Conservation (phyloP, 2,113 vertebrate genomes). For the Laterallus jamaicensis region DNA sequence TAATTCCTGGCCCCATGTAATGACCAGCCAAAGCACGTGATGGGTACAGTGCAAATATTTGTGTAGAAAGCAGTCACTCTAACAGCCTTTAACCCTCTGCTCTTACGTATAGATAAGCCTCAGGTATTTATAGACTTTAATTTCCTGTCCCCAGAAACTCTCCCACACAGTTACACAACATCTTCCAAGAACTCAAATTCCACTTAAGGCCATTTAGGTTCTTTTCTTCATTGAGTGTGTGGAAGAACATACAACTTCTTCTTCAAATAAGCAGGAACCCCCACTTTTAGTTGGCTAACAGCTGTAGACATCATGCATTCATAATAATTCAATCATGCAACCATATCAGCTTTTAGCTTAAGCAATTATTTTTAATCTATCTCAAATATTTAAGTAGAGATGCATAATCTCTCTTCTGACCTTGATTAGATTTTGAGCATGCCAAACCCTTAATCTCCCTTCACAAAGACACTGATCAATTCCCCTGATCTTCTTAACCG, state of each 20-base stretch:
- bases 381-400: background rate
- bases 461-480: background rate
- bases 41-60: background rate
- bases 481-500: background rate
- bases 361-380: background rate
- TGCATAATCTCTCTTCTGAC: background rate
- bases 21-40: background rate
- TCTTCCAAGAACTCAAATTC: background rate
- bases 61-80: background rate
- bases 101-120: background rate
- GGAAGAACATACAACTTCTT: background rate
- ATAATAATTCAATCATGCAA: fast-evolving
- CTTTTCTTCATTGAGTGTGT: background rate
- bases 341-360: background rate
- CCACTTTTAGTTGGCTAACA: background rate
- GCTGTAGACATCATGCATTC: background rate
- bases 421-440: background rate
- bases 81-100: background rate
- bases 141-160: slow-evolving; percentile 5
- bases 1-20: background rate
- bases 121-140: slow-evolving; percentile 40
- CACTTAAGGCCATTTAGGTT: background rate
- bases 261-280: background rate
- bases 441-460: background rate
- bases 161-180: background rate